Evolutionary conservation across 1,140 invertebrate genomes (phyloP).

Genomic region (Cotesia chilonis): DNA sequence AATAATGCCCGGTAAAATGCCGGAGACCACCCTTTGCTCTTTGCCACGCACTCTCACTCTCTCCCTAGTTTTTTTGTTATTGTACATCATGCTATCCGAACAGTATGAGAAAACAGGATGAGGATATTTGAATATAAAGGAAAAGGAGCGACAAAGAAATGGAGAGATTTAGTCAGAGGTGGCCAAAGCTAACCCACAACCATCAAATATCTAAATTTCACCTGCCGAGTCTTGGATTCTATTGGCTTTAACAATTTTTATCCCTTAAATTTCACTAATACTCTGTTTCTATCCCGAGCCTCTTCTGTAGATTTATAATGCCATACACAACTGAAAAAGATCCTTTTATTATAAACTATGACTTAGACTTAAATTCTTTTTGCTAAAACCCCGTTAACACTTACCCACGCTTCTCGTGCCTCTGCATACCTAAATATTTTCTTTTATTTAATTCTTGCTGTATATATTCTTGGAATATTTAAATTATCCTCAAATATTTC

Average conservation of each 20-base stretch:
- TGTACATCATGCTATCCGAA: no score
- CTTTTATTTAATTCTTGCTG: no score
- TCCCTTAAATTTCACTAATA: constrained; percentile 46
- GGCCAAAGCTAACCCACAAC: constrained; percentile 51
- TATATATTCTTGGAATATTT: no score
- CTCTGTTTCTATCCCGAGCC: constrained; percentile 30
- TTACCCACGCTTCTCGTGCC: no score
- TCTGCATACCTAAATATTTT: no score
- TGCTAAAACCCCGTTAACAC: not conserved
- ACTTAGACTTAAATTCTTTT: constrained; percentile 6
- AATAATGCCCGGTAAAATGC: constrained; percentile 60
- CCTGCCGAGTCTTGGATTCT: constrained; percentile 43
- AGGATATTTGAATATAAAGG: not conserved
- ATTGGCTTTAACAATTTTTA: constrained; percentile 17
- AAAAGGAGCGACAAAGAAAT: constrained; percentile 20
- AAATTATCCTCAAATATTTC: no score
- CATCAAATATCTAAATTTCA: constrained; percentile 55
- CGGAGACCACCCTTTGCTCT: constrained; percentile 59
- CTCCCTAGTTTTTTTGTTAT: constrained; percentile 21
- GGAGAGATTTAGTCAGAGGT: constrained; percentile 47
- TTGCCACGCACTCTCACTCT: constrained; percentile 46
- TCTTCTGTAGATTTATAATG: not conserved
- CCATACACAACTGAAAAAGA: constrained; percentile 2
- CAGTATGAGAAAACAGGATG: constrained; percentile 26
- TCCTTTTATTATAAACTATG: not conserved